Conservation (phyloP, 2,797 vertebrate genomes). For the Carcharodon carcharias region DNA sequence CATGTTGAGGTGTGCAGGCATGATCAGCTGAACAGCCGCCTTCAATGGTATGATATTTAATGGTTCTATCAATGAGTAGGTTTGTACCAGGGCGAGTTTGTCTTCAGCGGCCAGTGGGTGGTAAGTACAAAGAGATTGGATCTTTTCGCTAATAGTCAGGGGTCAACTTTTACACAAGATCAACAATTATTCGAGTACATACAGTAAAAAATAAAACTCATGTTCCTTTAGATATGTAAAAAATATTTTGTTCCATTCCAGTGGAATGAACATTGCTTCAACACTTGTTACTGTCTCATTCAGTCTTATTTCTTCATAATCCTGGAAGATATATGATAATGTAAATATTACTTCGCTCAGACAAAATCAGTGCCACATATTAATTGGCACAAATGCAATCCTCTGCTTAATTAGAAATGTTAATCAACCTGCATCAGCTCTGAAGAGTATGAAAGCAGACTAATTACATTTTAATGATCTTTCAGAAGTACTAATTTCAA, state of each 20-base stretch:
- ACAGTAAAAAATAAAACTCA: not conserved
- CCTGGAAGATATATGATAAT: not conserved
- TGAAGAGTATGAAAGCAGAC: not conserved
- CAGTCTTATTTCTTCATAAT: not conserved
- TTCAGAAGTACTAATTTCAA: not conserved
- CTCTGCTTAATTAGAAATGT: not conserved
- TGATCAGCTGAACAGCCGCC: too few relatives aligned
- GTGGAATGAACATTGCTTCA: not conserved
- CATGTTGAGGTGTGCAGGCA: too few relatives aligned
- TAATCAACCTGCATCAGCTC: not conserved
- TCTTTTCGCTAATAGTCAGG: too few relatives aligned
- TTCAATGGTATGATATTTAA: too few relatives aligned
- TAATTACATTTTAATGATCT: not conserved
- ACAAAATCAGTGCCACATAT: not conserved
- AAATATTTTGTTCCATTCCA: not conserved
- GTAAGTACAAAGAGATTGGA: too few relatives aligned
- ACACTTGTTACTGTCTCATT: not conserved
- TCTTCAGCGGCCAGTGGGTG: too few relatives aligned
- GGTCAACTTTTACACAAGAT: too few relatives aligned
- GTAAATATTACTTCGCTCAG: not conserved
- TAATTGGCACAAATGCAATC: not conserved
- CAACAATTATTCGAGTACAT: too few relatives aligned
- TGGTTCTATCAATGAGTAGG: too few relatives aligned
- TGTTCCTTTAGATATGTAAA: not conserved
- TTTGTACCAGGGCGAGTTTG: too few relatives aligned